Base-by-base conservation (phyloP, 2,797 vertebrate genomes). In the Sternotherus odoratus region DNA sequence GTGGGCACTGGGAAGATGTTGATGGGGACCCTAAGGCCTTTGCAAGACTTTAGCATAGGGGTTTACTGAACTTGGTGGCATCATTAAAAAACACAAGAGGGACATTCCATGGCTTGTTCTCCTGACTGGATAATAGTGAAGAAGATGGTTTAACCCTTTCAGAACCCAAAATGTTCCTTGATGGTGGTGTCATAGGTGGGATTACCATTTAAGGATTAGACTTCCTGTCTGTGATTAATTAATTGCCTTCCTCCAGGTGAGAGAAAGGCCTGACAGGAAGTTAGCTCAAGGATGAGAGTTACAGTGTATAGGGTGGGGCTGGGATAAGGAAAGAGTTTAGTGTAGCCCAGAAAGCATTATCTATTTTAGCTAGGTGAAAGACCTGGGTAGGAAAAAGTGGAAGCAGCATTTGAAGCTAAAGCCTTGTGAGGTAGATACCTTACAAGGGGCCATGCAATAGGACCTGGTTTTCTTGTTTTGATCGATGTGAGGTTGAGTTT, bases 121-220 rank as follows among this genome's bases (percentile, higher is more conserved):
- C 91, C 79, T 78, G n/a, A 85, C n/a, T 36, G 79, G 86, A 88
- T 78, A 54, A 53, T 85, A 88, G 96, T 93, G 91, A 94, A 95
- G 90, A 95, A 79, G 87, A 60, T 56, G 95, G 91, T 95, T 96
- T 57, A 75, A 94, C 86, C 57, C 28, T 94, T 97, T 95, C 95
- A 94, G 85, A 92, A 93, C 85, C 81, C 87, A 92, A 86, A 88
- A 69, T 49, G 83, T 91, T 96, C 91, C 89, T 46, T 74, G 39
- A 74, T 46, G 69, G 24, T 46, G 6, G 8, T 74, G n/a, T 39
- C 19, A 23, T 69, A 69, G 19, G 63, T 5, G 23, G 21, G 63
- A 9, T 23, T 36, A 43, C 72, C 39, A 24, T 48, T 28, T 75
- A 28, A 28, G 43, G 72, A 24, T 46, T 16, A 75, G 43, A 13